Percentiles rank a stretch among this genome's conserved stretches.
These are phyloP conservation scores for Orestias chungarensis DNA, from an alignment of 2,797 vertebrate genomes.

Conservation along the genomic window DNA sequence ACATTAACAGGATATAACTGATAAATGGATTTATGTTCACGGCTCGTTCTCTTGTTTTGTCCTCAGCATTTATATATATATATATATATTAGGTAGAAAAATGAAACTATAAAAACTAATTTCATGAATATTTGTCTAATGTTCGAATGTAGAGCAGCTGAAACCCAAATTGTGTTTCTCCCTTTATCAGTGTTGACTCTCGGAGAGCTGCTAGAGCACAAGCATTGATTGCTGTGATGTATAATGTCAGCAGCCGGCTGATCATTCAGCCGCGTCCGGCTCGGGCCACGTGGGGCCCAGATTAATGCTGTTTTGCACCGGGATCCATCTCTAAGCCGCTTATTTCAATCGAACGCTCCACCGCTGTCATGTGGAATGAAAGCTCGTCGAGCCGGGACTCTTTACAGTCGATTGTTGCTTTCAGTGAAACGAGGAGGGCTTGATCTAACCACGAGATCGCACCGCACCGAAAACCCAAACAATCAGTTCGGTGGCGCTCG, in stretches of 20 bases:
- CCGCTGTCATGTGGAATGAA: constrained; percentile 56
- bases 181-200: constrained; percentile 42
- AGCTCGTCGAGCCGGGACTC: constrained; percentile 31
- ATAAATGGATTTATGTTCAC: background rate
- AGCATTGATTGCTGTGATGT: constrained; percentile 56
- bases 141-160: constrained; percentile 42
- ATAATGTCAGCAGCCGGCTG: constrained; percentile 37
- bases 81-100: constrained; percentile 11
- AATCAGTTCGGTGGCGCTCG: constrained; percentile 76
- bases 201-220: constrained; percentile 35
- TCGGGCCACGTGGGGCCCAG: constrained; percentile 34
- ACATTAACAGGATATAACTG: constrained; percentile 15
- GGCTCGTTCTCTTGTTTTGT: constrained; percentile 9
- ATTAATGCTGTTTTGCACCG: constrained; percentile 49
- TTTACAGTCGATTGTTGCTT: constrained; percentile 13
- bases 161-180: constrained; percentile 28
- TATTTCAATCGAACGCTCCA: constrained; percentile 41
- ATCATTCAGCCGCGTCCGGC: constrained; percentile 54
- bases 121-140: constrained; percentile 39
- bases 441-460: constrained; percentile 24
- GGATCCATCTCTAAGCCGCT: constrained; percentile 43
- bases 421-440: constrained; percentile 1
- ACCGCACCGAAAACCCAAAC: constrained; percentile 10
- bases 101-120: constrained; percentile 39
- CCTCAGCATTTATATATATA: constrained; percentile 5